Percentiles rank a stretch among this genome's conserved stretches.
Evolutionary conservation across 2,113 vertebrate genomes (phyloP).

Genomic region (Gasterosteus aculeatus): DNA sequence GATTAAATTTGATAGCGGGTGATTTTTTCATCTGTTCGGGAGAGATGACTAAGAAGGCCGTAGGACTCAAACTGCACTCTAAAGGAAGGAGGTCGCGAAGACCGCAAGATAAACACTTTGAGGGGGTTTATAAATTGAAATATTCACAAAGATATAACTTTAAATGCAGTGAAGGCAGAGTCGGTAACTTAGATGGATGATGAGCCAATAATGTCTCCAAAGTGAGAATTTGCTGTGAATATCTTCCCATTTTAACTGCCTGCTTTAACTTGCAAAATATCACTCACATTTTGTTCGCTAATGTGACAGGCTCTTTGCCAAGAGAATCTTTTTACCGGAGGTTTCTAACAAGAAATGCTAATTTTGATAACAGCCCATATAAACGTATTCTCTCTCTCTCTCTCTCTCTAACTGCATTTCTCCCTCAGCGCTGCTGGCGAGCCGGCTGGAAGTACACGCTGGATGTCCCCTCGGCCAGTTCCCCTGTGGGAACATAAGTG

Average conservation of each 20-base stretch:
- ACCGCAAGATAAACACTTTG: background rate
- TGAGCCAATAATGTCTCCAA: no score
- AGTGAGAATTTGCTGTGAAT: no score
- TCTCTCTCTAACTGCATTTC: background rate
- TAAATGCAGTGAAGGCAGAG: background rate
- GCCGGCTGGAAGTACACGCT: constrained; percentile 25
- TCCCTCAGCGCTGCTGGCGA: constrained; percentile 52
- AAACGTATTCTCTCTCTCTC: background rate
- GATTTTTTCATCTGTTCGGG: background rate
- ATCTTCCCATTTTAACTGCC: background rate
- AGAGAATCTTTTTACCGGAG: background rate
- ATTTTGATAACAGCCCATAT: background rate
- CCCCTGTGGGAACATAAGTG: constrained; percentile 83
- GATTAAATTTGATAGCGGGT: background rate
- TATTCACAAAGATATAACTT: background rate
- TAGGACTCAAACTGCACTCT: background rate
- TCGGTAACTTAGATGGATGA: background rate
- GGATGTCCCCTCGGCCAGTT: constrained; percentile 84
- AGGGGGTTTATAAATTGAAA: background rate
- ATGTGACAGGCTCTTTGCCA: background rate
- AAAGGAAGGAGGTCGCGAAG: background rate
- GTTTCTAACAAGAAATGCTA: background rate
- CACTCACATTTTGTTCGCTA: background rate
- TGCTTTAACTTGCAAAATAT: background rate
- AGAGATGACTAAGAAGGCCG: background rate